These are phyloP conservation scores for Chionodraco myersi DNA, from an alignment of 2,113 vertebrate genomes.

Conservation along the genomic window DNA sequence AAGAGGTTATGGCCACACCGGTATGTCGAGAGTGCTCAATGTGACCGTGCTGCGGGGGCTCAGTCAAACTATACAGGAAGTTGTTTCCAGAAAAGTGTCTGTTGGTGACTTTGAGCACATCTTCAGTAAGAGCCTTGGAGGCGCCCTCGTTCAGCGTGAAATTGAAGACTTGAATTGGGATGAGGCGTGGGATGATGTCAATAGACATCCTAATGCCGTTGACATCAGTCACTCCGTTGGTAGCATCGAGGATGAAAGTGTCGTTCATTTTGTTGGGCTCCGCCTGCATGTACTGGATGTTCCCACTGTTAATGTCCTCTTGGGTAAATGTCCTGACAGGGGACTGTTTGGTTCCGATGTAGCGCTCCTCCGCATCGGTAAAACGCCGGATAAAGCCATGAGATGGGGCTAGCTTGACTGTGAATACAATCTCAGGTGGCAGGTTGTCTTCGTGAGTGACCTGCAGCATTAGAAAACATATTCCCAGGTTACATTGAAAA, in stretches of 20 bases:
- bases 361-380: conserved; percentile 74
- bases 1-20: conserved; percentile 82
- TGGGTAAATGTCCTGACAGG: conserved; percentile 87
- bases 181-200: conserved; percentile 86
- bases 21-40: conserved; percentile 86
- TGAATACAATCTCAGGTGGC: conserved; percentile 88
- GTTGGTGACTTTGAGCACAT: conserved; percentile 85
- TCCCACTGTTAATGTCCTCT: conserved; percentile 85
- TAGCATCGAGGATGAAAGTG: conserved; percentile 84
- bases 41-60: conserved; percentile 85
- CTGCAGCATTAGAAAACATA: conserved; percentile 77
- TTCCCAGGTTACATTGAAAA: conserved; percentile 51
- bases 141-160: conserved; percentile 89
- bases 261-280: conserved; percentile 80
- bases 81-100: conserved; percentile 86
- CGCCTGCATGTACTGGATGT: conserved; percentile 88
- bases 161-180: conserved; percentile 87
- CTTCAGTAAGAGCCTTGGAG: conserved; percentile 84
- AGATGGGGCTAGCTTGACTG: conserved; percentile 79
- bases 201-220: conserved; percentile 82
- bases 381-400: conserved; percentile 86
- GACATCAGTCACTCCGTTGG: conserved; percentile 84
- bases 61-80: conserved; percentile 87
- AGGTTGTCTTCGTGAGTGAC: conserved; percentile 86
- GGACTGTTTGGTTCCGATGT: conserved; percentile 73